Base-by-base conservation (phyloP, 64 coral and sea anemone genomes). In the Anthopleura sola region DNA sequence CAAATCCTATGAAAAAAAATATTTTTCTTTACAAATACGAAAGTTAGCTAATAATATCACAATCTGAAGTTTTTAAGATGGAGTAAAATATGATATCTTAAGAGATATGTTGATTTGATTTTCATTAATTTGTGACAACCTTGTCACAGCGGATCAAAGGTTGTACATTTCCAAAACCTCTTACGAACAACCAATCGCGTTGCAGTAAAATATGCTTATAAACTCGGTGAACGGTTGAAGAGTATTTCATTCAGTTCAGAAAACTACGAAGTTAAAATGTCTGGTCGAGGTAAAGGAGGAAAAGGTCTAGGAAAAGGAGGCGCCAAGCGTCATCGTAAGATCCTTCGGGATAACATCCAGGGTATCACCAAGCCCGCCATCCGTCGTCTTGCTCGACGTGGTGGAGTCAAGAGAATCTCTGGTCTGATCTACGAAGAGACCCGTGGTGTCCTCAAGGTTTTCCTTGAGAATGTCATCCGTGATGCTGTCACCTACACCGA, bases 271-370 rank as follows among this genome's bases (percentile, higher is more conserved):
- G 24, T 62, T 7, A 79, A 44, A 38, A 90, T 90, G 88, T 85
- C 88, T 36, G 88, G 88, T 24, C 82, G 88, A 0, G 88, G 88
- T 31, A 90, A 90, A 90, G 88, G 88, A 36, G 88, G 88, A 16
- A 90, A 90, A 64, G 88, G 88, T 78, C 54, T 90, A 49, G 88
- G 88, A 26, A 90, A 90, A 85, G 88, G 88, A 90, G 88, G 88
- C 20, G 88, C 88, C 7, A 90, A 90, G 44, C 71, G 88, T 36
- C 88, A 90, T 49, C 71, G 88, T 60, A 90, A 90, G 71, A 90
- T 90, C 53, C 83, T 90, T 53, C 82, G 88, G 36, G 88, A 90
- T 37, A 90, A 90, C 75, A 90, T 90, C 29, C 88, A 90, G 34
- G 88, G 88, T 16, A 90, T 90, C 49, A 90, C 88, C 37, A 90